These are phyloP conservation scores for Pavo muticus DNA, from an alignment of 2,113 vertebrate genomes.

Conservation along the genomic window DNA sequence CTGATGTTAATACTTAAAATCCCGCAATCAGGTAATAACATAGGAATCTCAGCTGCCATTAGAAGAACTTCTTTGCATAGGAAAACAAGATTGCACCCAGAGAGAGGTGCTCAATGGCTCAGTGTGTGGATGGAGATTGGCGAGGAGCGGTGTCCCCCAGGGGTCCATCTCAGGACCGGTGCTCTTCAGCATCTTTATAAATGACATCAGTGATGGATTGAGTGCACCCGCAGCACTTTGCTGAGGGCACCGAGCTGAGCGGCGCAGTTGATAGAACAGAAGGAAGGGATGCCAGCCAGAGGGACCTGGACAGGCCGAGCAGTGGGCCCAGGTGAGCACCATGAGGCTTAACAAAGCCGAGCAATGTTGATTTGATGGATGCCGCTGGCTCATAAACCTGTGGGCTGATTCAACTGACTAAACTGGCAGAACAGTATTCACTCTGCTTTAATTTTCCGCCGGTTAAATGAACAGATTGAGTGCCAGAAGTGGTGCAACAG, in stretches of 20 bases:
- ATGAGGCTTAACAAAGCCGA: background rate
- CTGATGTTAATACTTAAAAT: background rate
- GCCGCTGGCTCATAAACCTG: background rate
- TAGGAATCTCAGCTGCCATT: background rate
- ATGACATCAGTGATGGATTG: no score
- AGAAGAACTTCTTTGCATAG: background rate
- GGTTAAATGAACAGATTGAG: slow-evolving; percentile 1
- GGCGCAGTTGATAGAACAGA: no score
- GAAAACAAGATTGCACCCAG: background rate
- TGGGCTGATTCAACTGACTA: background rate
- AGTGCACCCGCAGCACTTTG: no score
- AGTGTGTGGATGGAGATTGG: no score
- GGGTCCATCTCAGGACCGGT: no score
- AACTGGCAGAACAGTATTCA: background rate
- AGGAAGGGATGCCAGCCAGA: background rate
- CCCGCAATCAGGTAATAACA: background rate
- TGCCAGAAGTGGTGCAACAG: background rate
- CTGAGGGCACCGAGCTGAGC: no score
- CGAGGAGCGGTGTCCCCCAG: no score
- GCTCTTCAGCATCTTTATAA: no score
- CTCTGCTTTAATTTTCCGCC: background rate
- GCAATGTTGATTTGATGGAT: background rate
- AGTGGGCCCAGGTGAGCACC: background rate
- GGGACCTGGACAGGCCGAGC: background rate
- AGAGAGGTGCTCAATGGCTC: no score